Evolutionary conservation across 2,113 vertebrate genomes (phyloP), one percentile per base, ranked within the genome.

Genomic region (Oenanthe melanoleuca): DNA sequence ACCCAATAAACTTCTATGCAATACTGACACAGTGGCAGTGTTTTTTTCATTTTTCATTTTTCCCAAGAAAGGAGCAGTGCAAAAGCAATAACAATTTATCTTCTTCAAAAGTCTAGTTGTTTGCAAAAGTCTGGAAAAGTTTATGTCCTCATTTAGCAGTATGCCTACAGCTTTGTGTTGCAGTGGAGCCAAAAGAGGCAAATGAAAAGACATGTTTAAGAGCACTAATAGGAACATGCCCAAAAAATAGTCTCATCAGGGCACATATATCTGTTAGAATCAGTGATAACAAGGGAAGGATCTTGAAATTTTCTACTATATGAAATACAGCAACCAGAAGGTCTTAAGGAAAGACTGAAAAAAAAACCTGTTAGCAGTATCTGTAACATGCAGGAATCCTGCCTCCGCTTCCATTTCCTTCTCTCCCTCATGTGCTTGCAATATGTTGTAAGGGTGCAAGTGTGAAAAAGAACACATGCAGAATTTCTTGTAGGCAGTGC

Each of bases 71-170:
- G 37, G 47, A 95, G 75, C 29, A 75, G 74, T 86, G 59, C 63
- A 89, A 86, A 95, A 93, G 77, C 89, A 89, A 86, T 89, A 86
- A 86, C 91, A 94, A 92, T 93, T 93, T 71, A 42, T 96, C 89
- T n/a, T 95, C 75, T 95, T 95, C 47, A 82, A 75, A 73, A 79
- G 55, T 24, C 49, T 79, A 49, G 40, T 49, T 94, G 29, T 89
- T 91, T 69, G 33, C 47, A 40, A 40, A 94, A 77, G 47, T 80
- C 75, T 85, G 65, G 92, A 95, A 85, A 95, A 86, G n/a, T 88
- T 93, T 78, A 74, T 80, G 63, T 63, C 59, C 64, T 96, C 47
- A 73, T 91, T 96, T 95, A 77, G 42, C 37, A 80, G 74, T 38
- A 37, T 50, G 9, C 81, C 45, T 95, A 44, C 34, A 52, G 80